These are phyloP conservation scores for Gymnocephalus cernua DNA, from an alignment of 2,113 vertebrate genomes.

Conservation along the genomic window DNA sequence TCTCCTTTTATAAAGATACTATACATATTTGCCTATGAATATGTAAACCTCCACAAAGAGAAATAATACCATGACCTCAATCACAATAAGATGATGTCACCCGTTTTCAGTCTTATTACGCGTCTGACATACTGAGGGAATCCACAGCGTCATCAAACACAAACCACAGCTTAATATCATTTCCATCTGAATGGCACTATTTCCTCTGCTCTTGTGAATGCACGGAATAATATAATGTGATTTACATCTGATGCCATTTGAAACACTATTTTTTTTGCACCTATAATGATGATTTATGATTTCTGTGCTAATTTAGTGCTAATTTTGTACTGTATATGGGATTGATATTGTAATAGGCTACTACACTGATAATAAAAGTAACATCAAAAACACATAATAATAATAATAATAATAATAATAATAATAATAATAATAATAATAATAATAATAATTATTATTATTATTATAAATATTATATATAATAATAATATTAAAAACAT, in stretches of 20 bases:
- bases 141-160: slow-evolving; percentile 42
- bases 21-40: too few species aligned
- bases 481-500: background rate
- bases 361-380: background rate
- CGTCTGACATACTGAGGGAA: slow-evolving; percentile 33
- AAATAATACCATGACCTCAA: background rate
- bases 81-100: background rate
- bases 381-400: background rate
- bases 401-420: background rate
- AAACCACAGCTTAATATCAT: slow-evolving; percentile 35
- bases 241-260: background rate
- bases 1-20: background rate
- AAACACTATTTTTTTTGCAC: background rate
- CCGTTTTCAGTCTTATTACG: slow-evolving; percentile 5
- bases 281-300: background rate
- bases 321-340: background rate
- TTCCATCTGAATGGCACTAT: slow-evolving; percentile 2
- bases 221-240: background rate
- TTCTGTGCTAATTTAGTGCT: background rate
- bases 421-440: background rate
- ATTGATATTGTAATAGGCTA: background rate
- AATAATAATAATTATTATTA: background rate
- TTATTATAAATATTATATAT: background rate
- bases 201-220: slow-evolving; percentile 42
- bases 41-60: background rate